Evolutionary conservation across 1,140 invertebrate species (phyloP), one percentile per base, ranked within the genome.

Genomic region (Dreissena rostriformis): DNA sequence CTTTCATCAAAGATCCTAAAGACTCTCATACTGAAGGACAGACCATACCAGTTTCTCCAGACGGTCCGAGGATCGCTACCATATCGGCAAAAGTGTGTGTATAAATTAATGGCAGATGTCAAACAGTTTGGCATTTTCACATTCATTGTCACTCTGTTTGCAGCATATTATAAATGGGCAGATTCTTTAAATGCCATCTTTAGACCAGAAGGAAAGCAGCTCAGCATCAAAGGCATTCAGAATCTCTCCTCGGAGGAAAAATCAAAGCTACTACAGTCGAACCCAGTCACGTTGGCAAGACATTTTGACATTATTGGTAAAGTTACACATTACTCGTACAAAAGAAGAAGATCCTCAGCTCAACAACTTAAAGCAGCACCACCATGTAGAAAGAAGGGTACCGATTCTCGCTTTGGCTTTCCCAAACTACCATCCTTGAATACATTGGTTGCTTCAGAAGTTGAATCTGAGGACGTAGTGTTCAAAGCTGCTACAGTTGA

Each of bases 41-140:
- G 29, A 65, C 12, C 26, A n/a, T 68, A 39, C 67, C 24, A 68
- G 26, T 24, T 61, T 63, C 24, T 29, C 15, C 28, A 22, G 22
- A 75, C 52, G 19, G 51, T 53, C n/a, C 72, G 51, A 12, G n/a
- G 72, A 75, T 24, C 22, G 0, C 49, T 52, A 53, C 22, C 74
- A 24, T 76, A 76, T 24, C 63, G 74, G 74, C 55, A 76, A 65
- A 76, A 26, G 63, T 63, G 55, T 76, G 28, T 39, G 61, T 76
- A 29, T 10, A 76, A 76, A 63, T 28, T 76, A 5, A 24, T 76
- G 28, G 53, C 74, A 28, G 74, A 7, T 53, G 61, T 76, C 5
- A 76, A 76, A 49, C 74, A 76, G 28, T 70, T 80, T 63, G 53
- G 57, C 22, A 75, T 75, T 53, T 75, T 75, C 29, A 63, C 55